Evolutionary conservation across 2,797 vertebrate species (phyloP), one percentile per base, ranked within the genome.

Genomic region (Cyclura pinguis): DNA sequence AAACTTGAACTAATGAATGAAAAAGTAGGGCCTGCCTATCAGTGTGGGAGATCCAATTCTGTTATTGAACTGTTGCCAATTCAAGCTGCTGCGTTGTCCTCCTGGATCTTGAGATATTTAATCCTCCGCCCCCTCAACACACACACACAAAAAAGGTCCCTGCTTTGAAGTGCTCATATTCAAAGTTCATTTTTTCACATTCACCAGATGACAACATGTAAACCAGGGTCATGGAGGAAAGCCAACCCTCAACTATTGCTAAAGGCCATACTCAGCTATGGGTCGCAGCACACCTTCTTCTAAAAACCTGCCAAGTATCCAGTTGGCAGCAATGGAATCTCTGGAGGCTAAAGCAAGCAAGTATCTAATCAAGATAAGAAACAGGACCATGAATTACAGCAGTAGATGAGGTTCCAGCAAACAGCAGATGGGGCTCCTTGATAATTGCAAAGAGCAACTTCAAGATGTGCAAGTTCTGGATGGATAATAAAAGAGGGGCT

Each of bases 11-110:
- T 81, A 83, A 91, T 59, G 89, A 8, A 20, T 50, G 72, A 84
- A 89, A 27, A 77, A 78, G 24, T 32, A 74, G 72, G 42, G 35
- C 4, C 57, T 27, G n/a, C 12, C 82, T 77, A 89, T 76, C 81
- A 64, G 59, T n/a, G 4, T 9, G 6, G 67, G 32, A 84, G 55
- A 89, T 84, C 32, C 82, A 84, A 78, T 77, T 78, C 88, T 78
- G 67, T 57, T 27, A 67, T 2, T 64, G 57, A 85, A 84, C 77
- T 38, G 73, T 29, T 85, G 72, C 81, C 73, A 89, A 64, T 47
- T 85, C 57, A 89, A 38, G 12, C 82, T 84, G 2, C 55, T 59
- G 27, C 57, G 2, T 67, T 27, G 16, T 22, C 13, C 12, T 14
- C 18, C 29, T 3, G 12, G 35, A 12, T 62, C 55, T 84, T 3